Evolutionary conservation across 2,888 invertebrate species (phyloP).

Genomic region (Pseudolycoriella hygida): DNA sequence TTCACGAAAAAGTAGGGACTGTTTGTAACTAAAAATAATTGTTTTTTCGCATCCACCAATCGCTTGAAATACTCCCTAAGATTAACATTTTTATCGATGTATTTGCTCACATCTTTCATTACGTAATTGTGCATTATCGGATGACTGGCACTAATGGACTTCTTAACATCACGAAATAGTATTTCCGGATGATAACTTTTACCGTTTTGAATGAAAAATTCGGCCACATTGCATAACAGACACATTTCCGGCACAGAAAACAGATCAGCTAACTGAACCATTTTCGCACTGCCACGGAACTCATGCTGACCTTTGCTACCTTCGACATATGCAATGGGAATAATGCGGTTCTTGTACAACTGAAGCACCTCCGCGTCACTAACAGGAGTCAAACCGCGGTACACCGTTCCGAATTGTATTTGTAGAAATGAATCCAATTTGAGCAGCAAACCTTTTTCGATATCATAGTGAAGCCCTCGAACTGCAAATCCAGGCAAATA

Average conservation of each 20-base stretch:
- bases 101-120: constrained; percentile 61
- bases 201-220: constrained; percentile 75
- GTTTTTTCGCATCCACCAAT: constrained; percentile 57
- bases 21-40: constrained; percentile 89
- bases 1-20: constrained; percentile 95
- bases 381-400: constrained; percentile 66
- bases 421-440: constrained; percentile 93
- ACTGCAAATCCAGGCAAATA: constrained; percentile 91
- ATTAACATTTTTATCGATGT: constrained; percentile 57
- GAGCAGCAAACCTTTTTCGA: constrained; percentile 79
- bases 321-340: constrained; percentile 77
- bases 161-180: constrained; percentile 86
- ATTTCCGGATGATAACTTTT: constrained; percentile 93
- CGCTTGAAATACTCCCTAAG: constrained; percentile 58
- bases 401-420: constrained; percentile 90
- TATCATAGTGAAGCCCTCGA: constrained; percentile 94
- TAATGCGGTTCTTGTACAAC: constrained; percentile 69
- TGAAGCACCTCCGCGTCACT: constrained; percentile 68
- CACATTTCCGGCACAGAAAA: constrained; percentile 96
- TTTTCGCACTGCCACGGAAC: constrained; percentile 38
- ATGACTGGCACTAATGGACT: constrained; percentile 73
- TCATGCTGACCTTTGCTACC: constrained; percentile 37
- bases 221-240: constrained; percentile 80
- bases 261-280: constrained; percentile 90
- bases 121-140: constrained; percentile 81